A percentile compares a stretch with the other conserved stretches of the same genome.
phyloP scores from a whole-genome alignment of 2,888 invertebrate species.

The Eucera pruinosa region DNA sequence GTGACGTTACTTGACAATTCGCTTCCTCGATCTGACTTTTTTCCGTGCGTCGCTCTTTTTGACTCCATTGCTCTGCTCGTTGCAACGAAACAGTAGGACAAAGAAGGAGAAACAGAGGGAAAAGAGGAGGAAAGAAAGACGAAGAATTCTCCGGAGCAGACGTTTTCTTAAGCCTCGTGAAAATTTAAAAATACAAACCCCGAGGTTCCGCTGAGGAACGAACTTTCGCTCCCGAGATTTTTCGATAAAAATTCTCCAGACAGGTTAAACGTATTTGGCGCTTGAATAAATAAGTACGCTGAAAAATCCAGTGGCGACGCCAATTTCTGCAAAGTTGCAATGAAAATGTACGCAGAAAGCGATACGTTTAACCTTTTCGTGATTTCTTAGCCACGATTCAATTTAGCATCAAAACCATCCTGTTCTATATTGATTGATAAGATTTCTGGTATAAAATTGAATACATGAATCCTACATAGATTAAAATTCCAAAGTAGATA shows the following conservation, averaged over 20 bases:
- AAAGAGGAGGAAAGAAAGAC: background rate
- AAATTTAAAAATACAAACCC: constrained; percentile 41
- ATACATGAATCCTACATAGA: too few relatives aligned
- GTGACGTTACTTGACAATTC: constrained; percentile 12
- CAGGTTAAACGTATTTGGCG: constrained; percentile 26
- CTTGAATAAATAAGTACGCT: constrained; percentile 34
- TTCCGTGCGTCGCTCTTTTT: background rate
- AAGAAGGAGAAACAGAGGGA: too few relatives aligned
- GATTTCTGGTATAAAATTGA: too few relatives aligned
- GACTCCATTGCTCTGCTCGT: constrained; percentile 8
- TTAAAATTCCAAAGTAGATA: too few relatives aligned
- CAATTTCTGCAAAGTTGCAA: background rate
- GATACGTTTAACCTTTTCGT: constrained; percentile 5
- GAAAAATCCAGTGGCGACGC: constrained; percentile 5
- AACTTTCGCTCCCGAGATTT: constrained; percentile 32
- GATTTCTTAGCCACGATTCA: too few relatives aligned
- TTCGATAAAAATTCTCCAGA: constrained; percentile 23
- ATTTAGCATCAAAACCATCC: too few relatives aligned
- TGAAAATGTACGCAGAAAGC: background rate
- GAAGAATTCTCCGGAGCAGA: constrained; percentile 24
- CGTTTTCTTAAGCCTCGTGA: constrained; percentile 25
- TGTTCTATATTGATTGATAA: too few relatives aligned
- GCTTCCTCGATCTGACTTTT: background rate
- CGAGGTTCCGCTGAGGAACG: background rate
- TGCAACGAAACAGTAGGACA: background rate